Evolutionary conservation across 2,797 vertebrate species (phyloP), one percentile per base, ranked within the genome.

Genomic region (Lithobates pipiens): DNA sequence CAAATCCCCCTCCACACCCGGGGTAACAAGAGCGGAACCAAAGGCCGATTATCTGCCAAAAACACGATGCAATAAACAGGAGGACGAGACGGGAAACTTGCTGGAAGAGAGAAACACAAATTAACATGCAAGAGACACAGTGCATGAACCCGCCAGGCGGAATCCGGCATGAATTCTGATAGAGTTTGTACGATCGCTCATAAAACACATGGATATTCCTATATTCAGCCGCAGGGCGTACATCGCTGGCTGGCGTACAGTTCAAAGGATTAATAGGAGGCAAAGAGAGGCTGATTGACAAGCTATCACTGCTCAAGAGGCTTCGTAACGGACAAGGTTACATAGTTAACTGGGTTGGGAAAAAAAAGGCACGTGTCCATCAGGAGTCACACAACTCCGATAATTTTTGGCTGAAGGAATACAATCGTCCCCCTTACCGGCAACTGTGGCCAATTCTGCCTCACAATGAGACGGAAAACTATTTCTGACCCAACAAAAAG

Each of bases 101-200:
- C 78, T 9, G 42, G 46, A 50, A 63, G 78, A 16, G n/a, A 70
- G 54, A 84, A 84, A 84, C 63, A 15, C 39, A 79, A 85, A 85
- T 74, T 36, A 80, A 74, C 57, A 75, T 74, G 63, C 74, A 69
- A 76, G 68, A 83, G 76, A 32, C 74, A 77, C 70, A 11, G 21
- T 54, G 54, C 32, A 42, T 32, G 54, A 77, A 63, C 70, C 69
- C 39, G 29, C 67, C 11, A 61, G 74, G 42, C 75, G 63, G 27
- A 25, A 79, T 46, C 65, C 29, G 13, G 16, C 77, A 71, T 46
- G 39, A 76, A 46, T 54, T 27, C 72, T 46, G 42, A n/a, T 46
- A 7, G n/a, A 70, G 39, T 39, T 39, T 39, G 39, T 39, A 39
- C 39, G 39, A 39, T 39, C 39, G 44, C 16, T 68, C 25, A 63